Evolutionary conservation across 1,140 invertebrate genomes (phyloP), one percentile per base, ranked within the genome.

Genomic region (Maniola jurtina): DNA sequence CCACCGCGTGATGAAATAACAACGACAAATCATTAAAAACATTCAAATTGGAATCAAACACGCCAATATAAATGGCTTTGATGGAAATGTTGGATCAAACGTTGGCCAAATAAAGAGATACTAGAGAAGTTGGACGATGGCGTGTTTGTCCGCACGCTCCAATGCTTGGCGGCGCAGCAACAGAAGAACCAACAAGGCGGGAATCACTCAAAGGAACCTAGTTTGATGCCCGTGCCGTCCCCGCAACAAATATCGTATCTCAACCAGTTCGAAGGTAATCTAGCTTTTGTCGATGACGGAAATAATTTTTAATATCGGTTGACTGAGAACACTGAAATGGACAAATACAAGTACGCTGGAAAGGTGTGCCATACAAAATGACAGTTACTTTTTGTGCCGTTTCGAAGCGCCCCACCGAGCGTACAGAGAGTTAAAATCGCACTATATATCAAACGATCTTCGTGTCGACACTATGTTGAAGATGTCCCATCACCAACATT

Each of bases 191-290:
- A 91, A 76, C 77, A 84, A 66, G 77, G 72, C 66, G 73, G 72
- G 16, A 66, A 73, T 40, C 77, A 81, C 61, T 92, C 92, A 15
- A 96, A 97, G 90, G 96, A 97, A 89, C 95, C 96, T 34, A 98
- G 97, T 91, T 91, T 99, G 69, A 98, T 98, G 96, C 97, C 97
- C 50, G 97, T 98, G 71, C 98, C 97, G 67, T 98, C 97, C 62
- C 97, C 98, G 35, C 97, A 98, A 90, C 97, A 98, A 93, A 98
- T 98, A 84, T 97, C 97, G 76, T 98, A 98, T 92, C 93, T 98
- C 67, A 98, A 97, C 92, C 95, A 97, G 66, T 98, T 98, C 91
- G 97, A 98, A 92, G 97, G 91, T 92, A 91, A 90, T 71, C 69
- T 66, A 68, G 69, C 75, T 62, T 58, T 63, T 63, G 66, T 61